A percentile compares a stretch with the other conserved stretches of the same genome.
phyloP scores from a whole-genome alignment of 23 tunicate genomes.

The Trididemnum miniatum region DNA sequence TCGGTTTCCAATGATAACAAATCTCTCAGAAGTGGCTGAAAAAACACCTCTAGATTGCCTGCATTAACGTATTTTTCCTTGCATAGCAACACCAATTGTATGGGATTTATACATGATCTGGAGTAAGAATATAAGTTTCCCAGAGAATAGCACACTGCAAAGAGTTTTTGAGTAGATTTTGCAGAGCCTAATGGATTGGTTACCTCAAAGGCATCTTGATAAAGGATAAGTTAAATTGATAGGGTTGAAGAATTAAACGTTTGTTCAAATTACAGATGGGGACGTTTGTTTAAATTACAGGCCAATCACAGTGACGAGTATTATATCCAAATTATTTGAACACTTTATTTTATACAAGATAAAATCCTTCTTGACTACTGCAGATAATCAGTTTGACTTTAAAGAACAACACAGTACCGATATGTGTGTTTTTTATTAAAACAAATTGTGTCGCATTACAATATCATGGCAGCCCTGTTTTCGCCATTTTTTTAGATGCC shows the following conservation, averaged over 20 bases:
- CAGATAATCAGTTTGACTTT: no score
- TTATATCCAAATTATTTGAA: no score
- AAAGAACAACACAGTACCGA: no score
- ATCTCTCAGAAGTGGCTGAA: conserved; percentile 39
- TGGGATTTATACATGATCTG: conserved; percentile 18
- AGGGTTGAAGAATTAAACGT: background rate
- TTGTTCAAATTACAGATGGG: no score
- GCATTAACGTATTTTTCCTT: conserved; percentile 16
- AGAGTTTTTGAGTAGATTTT: conserved; percentile 20
- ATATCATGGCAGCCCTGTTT: no score
- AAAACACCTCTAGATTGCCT: background rate
- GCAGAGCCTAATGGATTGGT: conserved; percentile 29
- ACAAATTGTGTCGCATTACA: no score
- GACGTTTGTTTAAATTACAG: no score
- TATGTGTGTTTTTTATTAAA: no score
- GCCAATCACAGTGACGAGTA: no score
- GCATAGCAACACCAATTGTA: conserved; percentile 45
- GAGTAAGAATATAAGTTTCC: conserved; percentile 20
- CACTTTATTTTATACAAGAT: no score
- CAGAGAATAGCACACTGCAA: conserved; percentile 36
- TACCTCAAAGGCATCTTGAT: conserved; percentile 48
- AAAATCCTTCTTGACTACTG: no score
- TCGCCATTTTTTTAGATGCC: no score
- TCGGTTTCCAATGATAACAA: conserved; percentile 28
- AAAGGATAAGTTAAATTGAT: conserved; percentile 9